Conservation (phyloP, 2,113 vertebrate species). For the Paratilapia polleni region DNA sequence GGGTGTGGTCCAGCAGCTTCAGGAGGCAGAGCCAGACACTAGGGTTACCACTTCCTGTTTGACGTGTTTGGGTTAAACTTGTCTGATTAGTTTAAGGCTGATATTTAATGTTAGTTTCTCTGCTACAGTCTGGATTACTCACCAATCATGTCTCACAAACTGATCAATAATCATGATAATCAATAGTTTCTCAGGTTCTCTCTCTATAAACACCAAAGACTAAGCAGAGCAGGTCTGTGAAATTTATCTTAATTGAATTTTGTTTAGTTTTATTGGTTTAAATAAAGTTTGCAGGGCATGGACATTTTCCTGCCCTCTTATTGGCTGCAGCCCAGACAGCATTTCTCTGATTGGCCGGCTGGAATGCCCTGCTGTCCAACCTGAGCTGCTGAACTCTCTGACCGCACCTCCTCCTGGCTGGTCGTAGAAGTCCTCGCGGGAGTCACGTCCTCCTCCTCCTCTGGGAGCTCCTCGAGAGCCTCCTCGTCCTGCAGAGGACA, state of each 20-base stretch:
- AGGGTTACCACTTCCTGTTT: neutral
- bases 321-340: conserved; percentile 9
- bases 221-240: neutral
- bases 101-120: neutral
- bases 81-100: neutral
- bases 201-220: neutral
- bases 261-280: neutral
- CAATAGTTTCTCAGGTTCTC: neutral
- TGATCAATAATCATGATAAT: neutral
- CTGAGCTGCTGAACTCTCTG: conserved; percentile 30
- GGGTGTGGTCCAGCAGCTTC: conserved; percentile 1
- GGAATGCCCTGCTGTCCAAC: conserved; percentile 7
- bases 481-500: conserved; percentile 88
- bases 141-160: neutral
- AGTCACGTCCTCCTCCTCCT: conserved; percentile 85
- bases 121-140: neutral
- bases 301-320: conserved; percentile 14
- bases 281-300: neutral
- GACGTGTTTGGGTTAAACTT: too few relatives aligned
- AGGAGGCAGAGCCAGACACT: neutral
- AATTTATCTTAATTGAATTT: neutral
- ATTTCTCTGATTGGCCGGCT: conserved; percentile 35
- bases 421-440: conserved; percentile 86
- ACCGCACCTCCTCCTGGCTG: conserved; percentile 79
- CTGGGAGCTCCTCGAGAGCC: conserved; percentile 81